Percentiles rank a stretch among this genome's conserved stretches.
These are phyloP conservation scores for Melitaea cinxia DNA, from an alignment of 1,140 invertebrate species.

Conservation along the genomic window DNA sequence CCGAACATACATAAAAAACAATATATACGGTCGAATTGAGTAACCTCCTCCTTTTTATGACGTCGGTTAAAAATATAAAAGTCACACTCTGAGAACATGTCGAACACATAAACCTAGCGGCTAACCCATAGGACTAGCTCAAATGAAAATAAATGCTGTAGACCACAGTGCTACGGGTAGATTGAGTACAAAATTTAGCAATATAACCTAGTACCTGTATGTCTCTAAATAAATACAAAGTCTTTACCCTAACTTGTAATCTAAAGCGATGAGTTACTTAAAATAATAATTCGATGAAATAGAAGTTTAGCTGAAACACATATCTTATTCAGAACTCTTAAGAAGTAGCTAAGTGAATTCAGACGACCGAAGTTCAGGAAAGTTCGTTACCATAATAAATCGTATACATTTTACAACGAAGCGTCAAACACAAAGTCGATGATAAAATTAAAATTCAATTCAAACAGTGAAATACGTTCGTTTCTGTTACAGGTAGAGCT, in stretches of 20 bases:
- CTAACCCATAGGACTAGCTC: too few species aligned
- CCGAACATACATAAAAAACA: too few species aligned
- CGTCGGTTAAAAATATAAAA: too few species aligned
- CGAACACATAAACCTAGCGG: too few species aligned
- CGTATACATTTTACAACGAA: conserved; percentile 18
- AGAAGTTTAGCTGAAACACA: neutral
- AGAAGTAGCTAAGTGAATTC: conserved; percentile 7
- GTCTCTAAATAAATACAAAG: too few species aligned
- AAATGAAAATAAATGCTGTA: too few species aligned
- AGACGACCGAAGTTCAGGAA: conserved; percentile 18
- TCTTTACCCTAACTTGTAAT: neutral
- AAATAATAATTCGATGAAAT: neutral
- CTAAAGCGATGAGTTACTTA: neutral
- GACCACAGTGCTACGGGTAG: too few species aligned
- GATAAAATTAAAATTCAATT: conserved; percentile 47
- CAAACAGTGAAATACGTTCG: conserved; percentile 32
- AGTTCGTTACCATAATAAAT: conserved; percentile 24
- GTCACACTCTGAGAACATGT: too few species aligned
- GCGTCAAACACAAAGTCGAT: conserved; percentile 18
- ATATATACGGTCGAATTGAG: too few species aligned
- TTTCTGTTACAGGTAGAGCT: conserved; percentile 52
- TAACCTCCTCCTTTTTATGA: too few species aligned
- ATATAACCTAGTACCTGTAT: too few species aligned
- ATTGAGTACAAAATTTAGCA: too few species aligned
- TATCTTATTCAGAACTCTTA: conserved; percentile 2